Evolutionary conservation across 2,113 vertebrate species (phyloP).

Genomic region (Riparia riparia): DNA sequence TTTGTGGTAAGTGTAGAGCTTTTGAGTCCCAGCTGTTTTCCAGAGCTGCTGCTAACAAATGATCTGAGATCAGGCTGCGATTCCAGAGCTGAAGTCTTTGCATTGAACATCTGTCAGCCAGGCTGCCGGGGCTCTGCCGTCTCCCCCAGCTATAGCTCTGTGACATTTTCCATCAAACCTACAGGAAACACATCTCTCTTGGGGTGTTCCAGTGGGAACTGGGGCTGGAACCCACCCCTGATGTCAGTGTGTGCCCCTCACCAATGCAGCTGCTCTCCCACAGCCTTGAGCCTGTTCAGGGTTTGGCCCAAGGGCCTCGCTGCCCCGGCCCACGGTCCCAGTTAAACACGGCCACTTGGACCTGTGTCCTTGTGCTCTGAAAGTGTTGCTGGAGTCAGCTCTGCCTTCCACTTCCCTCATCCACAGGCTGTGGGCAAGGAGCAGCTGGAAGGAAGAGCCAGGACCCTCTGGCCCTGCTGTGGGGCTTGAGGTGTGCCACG

Average conservation of each 20-base stretch:
- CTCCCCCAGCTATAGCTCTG: not conserved
- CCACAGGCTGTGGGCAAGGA: not conserved
- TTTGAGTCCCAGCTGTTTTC: not conserved
- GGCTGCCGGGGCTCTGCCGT: not conserved
- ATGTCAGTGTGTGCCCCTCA: not conserved
- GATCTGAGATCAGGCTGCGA: not conserved
- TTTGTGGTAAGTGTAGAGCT: not conserved
- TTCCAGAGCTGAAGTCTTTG: not conserved
- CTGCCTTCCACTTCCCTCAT: not conserved
- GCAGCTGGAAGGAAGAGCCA: not conserved
- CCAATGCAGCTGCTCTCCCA: not conserved
- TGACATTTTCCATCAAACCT: not conserved
- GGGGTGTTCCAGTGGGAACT: not conserved
- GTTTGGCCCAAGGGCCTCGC: not conserved
- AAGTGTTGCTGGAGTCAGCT: not conserved
- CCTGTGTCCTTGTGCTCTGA: not conserved
- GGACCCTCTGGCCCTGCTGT: not conserved
- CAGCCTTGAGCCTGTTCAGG: not conserved
- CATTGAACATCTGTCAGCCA: not conserved
- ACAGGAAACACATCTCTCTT: not conserved
- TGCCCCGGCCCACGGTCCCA: not conserved
- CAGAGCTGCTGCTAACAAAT: not conserved
- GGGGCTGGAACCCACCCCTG: not conserved
- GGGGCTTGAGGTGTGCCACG: rapidly evolving
- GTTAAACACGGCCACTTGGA: not conserved